These are phyloP conservation scores for Chrysodeixis includens DNA, from an alignment of 2,888 invertebrate species.

Conservation along the genomic window DNA sequence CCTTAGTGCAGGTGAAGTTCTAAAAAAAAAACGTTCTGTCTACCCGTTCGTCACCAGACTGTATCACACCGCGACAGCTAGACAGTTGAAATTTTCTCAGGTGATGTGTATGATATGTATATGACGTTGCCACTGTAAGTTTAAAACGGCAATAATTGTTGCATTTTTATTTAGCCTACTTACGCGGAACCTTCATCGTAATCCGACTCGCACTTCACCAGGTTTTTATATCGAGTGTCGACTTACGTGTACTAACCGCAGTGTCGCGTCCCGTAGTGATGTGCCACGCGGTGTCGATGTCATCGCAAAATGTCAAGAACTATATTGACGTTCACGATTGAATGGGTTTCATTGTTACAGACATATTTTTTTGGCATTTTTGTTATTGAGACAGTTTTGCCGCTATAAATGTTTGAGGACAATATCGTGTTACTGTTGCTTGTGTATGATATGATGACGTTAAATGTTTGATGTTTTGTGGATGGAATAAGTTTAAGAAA, in stretches of 20 bases:
- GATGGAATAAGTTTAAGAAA: background rate
- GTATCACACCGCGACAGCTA: no score
- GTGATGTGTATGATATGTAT: no score
- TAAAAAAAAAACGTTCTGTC: no score
- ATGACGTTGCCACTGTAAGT: no score
- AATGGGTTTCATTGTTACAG: conserved; percentile 32
- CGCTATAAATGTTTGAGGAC: background rate
- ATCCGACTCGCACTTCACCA: no score
- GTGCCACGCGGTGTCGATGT: conserved; percentile 47
- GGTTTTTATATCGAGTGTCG: conserved; percentile 48
- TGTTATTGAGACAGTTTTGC: conserved; percentile 13
- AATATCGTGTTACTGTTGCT: background rate
- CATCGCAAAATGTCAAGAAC: conserved; percentile 48
- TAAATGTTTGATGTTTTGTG: background rate
- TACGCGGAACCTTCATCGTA: no score
- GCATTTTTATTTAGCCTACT: no score
- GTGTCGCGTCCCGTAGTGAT: conserved; percentile 41
- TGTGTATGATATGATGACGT: background rate
- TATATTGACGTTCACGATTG: conserved; percentile 39
- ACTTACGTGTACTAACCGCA: conserved; percentile 57
- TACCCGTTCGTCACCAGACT: no score
- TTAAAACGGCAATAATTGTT: no score
- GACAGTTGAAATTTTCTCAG: no score
- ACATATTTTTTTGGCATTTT: conserved; percentile 33
- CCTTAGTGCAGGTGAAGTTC: no score